These are phyloP conservation scores for Trematomus bernacchii DNA, from an alignment of 2,797 vertebrate genomes.

Conservation along the genomic window DNA sequence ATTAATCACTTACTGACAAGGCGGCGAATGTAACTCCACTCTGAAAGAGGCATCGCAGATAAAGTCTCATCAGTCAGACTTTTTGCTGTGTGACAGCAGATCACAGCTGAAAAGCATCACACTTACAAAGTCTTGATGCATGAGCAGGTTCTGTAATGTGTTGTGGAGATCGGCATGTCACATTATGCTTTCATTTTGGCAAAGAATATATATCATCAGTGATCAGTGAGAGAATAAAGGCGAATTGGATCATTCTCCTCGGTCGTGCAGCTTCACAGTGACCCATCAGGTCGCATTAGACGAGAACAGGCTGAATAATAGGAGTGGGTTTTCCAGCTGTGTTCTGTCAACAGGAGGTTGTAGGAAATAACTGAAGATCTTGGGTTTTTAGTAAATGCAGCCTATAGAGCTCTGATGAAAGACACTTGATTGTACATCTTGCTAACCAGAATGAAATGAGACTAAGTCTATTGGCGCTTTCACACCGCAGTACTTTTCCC, in stretches of 20 bases:
- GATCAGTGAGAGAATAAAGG: conserved; percentile 35
- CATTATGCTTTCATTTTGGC: conserved; percentile 44
- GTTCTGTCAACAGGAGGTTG: conserved; percentile 8
- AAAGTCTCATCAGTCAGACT: conserved; percentile 75
- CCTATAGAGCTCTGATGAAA: not conserved
- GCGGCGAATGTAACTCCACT: conserved; percentile 61
- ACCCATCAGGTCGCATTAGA: conserved; percentile 37
- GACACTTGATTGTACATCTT: not conserved
- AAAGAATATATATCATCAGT: conserved; percentile 32
- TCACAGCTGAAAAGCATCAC: conserved; percentile 70
- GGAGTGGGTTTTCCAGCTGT: conserved; percentile 16
- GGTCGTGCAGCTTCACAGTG: conserved; percentile 35
- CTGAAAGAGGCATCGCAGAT: conserved; percentile 65
- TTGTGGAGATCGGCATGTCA: conserved; percentile 38
- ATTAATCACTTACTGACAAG: conserved; percentile 79
- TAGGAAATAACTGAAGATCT: not conserved
- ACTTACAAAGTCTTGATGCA: conserved; percentile 53
- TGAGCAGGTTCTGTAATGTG: conserved; percentile 50
- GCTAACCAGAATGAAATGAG: not conserved
- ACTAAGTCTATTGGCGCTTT: too few species aligned
- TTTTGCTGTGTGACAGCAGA: conserved; percentile 59
- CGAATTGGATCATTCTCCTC: conserved; percentile 24
- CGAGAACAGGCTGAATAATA: conserved; percentile 22
- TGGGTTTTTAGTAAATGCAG: conserved; percentile 8
- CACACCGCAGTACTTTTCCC: too few species aligned